Conservation (phyloP, 2,113 vertebrate genomes). For the Corythornis madagascariensis region DNA sequence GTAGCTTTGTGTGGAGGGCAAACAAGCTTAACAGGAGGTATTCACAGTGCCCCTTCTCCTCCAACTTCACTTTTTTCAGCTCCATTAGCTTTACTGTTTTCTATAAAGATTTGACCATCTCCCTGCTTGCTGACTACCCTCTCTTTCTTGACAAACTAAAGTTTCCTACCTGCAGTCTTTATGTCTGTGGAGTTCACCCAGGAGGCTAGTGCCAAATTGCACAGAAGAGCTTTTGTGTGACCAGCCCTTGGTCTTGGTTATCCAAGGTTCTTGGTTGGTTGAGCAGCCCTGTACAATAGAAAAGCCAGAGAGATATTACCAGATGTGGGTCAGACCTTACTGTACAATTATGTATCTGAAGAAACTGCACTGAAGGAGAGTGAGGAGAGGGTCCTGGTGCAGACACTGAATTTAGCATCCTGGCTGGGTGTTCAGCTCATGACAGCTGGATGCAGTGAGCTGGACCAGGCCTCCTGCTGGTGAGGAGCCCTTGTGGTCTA, state of each 20-base stretch:
- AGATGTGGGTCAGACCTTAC: not conserved
- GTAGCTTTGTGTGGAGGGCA: not conserved
- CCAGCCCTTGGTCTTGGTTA: not conserved
- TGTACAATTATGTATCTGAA: accelerated
- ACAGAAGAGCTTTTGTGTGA: not conserved
- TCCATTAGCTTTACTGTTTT: not conserved
- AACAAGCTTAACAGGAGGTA: not conserved
- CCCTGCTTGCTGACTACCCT: not conserved
- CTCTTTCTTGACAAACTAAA: not conserved
- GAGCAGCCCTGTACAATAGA: not conserved
- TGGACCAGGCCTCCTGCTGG: not conserved
- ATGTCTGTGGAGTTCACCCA: not conserved
- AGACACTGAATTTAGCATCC: not conserved
- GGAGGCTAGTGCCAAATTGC: not conserved
- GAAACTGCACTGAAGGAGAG: not conserved
- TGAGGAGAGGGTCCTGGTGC: not conserved
- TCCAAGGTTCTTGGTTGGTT: not conserved
- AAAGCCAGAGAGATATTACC: not conserved
- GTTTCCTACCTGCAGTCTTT: not conserved
- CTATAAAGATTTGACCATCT: not conserved
- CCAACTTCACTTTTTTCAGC: not conserved
- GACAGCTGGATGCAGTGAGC: not conserved
- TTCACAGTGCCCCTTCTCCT: not conserved
- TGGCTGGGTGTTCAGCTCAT: accelerated
- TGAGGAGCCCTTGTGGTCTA: not conserved